A percentile compares a stretch with the other conserved stretches of the same genome.
These are phyloP conservation scores for Artemisiospiza belli DNA, from an alignment of 2,113 vertebrate genomes.

Conservation along the genomic window DNA sequence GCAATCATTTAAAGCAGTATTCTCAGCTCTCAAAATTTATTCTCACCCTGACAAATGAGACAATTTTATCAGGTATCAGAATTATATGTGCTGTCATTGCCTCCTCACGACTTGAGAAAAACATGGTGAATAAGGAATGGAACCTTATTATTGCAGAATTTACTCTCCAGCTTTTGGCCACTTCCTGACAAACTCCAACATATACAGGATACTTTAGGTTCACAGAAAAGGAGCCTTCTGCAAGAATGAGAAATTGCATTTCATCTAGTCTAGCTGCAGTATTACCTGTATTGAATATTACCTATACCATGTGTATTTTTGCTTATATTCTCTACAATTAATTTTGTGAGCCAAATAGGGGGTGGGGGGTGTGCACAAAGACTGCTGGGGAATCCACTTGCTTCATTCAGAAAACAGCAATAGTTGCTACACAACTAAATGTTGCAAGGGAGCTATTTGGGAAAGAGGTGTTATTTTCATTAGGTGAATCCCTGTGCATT, in stretches of 20 bases:
- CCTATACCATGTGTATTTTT: neutral
- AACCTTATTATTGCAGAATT: neutral
- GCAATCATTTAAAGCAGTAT: slow-evolving; percentile 31
- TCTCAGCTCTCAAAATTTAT: slow-evolving; percentile 9
- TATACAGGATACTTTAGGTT: neutral
- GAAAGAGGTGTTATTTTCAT: neutral
- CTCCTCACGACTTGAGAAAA: neutral
- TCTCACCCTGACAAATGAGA: neutral
- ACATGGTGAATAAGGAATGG: neutral
- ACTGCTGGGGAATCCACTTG: neutral
- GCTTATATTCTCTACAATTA: neutral
- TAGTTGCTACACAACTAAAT: neutral
- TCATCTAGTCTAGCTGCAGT: neutral
- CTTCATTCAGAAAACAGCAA: neutral
- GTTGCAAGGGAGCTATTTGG: neutral
- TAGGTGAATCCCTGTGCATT: neutral
- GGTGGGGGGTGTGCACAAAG: neutral
- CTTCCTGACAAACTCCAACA: neutral
- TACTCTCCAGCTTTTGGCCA: neutral
- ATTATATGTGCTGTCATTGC: neutral
- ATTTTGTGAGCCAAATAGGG: neutral
- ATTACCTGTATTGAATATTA: neutral
- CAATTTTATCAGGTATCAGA: neutral
- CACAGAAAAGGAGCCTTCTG: neutral
- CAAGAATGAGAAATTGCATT: neutral